A percentile compares a stretch with the other conserved stretches of the same genome.
These are phyloP conservation scores for Sprattus sprattus DNA, from an alignment of 2,113 vertebrate species.

Conservation along the genomic window DNA sequence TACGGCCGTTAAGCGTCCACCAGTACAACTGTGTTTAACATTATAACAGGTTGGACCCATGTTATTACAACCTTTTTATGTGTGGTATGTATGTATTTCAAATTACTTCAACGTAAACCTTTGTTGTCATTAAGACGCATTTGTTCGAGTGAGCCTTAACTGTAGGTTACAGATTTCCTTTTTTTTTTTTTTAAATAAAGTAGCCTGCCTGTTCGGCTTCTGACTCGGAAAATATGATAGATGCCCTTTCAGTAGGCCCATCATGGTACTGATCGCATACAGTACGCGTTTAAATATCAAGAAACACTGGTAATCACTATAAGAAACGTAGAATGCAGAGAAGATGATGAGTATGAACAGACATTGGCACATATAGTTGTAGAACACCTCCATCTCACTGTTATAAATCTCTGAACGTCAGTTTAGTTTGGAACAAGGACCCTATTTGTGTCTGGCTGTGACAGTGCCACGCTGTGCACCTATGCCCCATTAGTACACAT, in stretches of 20 bases:
- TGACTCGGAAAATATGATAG: background rate
- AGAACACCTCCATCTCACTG: background rate
- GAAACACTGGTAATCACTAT: background rate
- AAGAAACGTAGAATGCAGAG: background rate
- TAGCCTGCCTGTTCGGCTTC: too few species aligned
- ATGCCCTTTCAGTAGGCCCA: background rate
- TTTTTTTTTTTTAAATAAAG: too few species aligned
- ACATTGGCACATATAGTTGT: background rate
- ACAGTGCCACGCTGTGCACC: conserved; percentile 18
- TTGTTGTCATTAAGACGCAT: background rate
- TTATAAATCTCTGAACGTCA: background rate
- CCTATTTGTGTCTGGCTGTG: background rate
- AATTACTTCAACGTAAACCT: background rate
- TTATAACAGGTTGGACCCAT: background rate
- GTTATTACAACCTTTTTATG: background rate
- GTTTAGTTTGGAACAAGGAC: background rate
- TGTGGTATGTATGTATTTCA: too few species aligned
- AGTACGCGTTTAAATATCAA: background rate
- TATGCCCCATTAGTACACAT: background rate
- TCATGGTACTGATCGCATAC: background rate
- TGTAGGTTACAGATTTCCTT: too few species aligned
- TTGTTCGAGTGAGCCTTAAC: too few species aligned
- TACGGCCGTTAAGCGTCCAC: background rate
- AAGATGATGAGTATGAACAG: background rate
- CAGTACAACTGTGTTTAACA: background rate